These are phyloP conservation scores for Philereme transversata DNA, from an alignment of 2,888 invertebrate species.

Conservation along the genomic window DNA sequence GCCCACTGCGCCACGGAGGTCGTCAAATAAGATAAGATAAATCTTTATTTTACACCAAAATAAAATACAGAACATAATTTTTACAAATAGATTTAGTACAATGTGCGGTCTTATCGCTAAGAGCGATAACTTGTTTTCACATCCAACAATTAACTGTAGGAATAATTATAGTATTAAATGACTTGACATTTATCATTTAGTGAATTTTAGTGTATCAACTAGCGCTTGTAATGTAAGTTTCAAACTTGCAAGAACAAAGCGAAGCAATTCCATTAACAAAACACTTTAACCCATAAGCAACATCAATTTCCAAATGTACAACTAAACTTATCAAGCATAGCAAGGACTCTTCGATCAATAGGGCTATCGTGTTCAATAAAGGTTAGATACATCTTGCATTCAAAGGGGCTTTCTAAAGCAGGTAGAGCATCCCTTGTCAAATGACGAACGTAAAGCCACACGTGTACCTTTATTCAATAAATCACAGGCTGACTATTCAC, in stretches of 20 bases:
- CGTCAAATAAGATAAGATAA: too few species aligned
- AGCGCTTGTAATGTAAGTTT: too few species aligned
- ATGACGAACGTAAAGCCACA: conserved; percentile 58
- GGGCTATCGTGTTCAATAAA: conserved; percentile 64
- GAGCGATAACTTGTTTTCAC: too few species aligned
- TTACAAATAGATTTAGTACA: too few species aligned
- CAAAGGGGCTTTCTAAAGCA: conserved; percentile 66
- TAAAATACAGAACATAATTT: too few species aligned
- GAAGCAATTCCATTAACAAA: conserved; percentile 21
- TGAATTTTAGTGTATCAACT: too few species aligned
- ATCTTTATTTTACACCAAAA: too few species aligned
- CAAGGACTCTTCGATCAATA: conserved; percentile 59
- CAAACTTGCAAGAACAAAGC: conserved; percentile 18
- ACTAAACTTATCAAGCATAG: conserved; percentile 60
- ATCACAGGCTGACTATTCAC: conserved; percentile 60
- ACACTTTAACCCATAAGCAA: conserved; percentile 17
- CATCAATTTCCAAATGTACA: conserved; percentile 38
- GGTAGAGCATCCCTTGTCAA: conserved; percentile 75
- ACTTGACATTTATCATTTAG: too few species aligned
- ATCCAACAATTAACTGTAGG: too few species aligned
- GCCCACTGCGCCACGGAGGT: too few species aligned
- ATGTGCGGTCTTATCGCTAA: too few species aligned
- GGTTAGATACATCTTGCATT: conserved; percentile 62
- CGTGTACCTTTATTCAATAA: conserved; percentile 68
- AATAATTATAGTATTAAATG: too few species aligned